A percentile compares a stretch with the other conserved stretches of the same genome.
Conservation (phyloP, 2,113 vertebrate genomes). For the Miniopterus natalensis region DNA sequence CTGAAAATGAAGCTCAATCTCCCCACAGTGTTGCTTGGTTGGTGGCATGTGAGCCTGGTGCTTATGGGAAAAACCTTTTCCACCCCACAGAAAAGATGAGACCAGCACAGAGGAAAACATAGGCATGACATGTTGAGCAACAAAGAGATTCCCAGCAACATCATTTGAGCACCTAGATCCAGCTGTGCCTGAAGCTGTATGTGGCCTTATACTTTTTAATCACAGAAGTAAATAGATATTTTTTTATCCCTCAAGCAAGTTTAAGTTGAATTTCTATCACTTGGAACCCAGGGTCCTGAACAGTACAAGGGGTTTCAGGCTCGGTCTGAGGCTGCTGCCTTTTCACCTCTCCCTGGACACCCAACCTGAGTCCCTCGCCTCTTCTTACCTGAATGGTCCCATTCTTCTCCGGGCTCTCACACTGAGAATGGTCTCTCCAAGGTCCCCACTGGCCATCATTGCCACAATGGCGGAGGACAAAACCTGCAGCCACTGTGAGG, state of each 20-base stretch:
- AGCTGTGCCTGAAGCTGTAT: constrained; percentile 37
- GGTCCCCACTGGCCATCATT: constrained; percentile 90
- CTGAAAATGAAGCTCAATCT: background rate
- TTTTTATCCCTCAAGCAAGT: background rate
- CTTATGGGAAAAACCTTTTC: background rate
- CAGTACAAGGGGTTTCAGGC: background rate
- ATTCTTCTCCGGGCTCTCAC: constrained; percentile 79
- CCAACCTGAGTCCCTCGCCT: background rate
- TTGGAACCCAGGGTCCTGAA: background rate
- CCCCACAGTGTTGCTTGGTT: background rate
- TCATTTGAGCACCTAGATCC: constrained; percentile 5
- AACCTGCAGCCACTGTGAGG: constrained; percentile 86
- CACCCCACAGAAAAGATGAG: background rate
- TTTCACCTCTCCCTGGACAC: background rate
- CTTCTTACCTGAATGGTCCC: constrained; percentile 82
- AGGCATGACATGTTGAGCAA: background rate
- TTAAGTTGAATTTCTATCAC: background rate
- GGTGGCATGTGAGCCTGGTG: background rate
- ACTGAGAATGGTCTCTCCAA: constrained; percentile 91
- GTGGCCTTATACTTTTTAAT: background rate
- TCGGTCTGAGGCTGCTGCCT: background rate
- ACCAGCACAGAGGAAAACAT: background rate
- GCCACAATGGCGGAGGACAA: constrained; percentile 88
- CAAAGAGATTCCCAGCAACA: background rate
- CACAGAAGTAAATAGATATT: background rate